Base-by-base conservation (phyloP, 2,888 invertebrate species). In the Epirrhoe alternata region DNA sequence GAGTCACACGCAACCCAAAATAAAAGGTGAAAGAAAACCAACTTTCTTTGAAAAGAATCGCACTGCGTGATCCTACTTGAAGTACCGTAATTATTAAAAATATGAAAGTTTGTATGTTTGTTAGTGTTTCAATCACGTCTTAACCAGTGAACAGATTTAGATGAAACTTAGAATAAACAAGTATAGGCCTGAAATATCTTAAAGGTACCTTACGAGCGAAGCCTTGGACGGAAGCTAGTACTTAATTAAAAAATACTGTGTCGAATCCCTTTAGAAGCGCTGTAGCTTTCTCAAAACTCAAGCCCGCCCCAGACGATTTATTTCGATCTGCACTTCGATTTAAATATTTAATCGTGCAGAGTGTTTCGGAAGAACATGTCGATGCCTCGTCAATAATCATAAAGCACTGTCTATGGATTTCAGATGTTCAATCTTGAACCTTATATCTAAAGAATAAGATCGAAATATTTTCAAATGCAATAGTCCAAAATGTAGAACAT, bases 331-430 rank as follows among this genome's bases (percentile, higher is more conserved):
- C 55, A 49, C 51, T 62, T 33, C 51, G 33, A 68, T 61, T 62
- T 69, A 64, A 71, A 71, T 71, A 65, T 69, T 70, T 67, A 68
- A 72, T 72, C 66, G 58, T 56, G 64, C 68, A 70, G 70, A 77
- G 76, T 77, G 74, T 70, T 63, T 73, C 71, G 74, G 69, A 77
- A 74, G 75, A 78, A 74, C 73, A 61, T 60, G 61, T 65, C 72
- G 66, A 75, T 78, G 72, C 66, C 58, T 61, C 65, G 73, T 74
- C 74, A 77, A 78, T 79, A 79, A 78, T 76, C 76, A 73, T 82
- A 82, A 80, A 63, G 59, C 52, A 63, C 52, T 47, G 60, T 35
- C 51, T 60, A 52, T 49, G 12, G 61, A 55, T 53, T 38, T 55
- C 17, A 51, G 52, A 49, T 17, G 38, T 50, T 42, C 53, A 16